A percentile compares a stretch with the other conserved stretches of the same genome.
Evolutionary conservation across 2,888 invertebrate genomes (phyloP).

Genomic region (Sesia apiformis): DNA sequence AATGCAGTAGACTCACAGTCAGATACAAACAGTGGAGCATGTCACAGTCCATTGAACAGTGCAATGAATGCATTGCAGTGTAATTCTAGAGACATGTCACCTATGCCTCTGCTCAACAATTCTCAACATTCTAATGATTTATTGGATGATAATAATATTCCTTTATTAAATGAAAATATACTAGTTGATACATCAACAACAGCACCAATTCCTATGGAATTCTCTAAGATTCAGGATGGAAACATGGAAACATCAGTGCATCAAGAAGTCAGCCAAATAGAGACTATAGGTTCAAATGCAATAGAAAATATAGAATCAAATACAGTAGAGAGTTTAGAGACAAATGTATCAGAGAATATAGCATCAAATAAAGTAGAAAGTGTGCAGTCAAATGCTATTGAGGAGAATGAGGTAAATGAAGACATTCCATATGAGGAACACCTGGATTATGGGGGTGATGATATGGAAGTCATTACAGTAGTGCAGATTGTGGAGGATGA

Average conservation of each 20-base stretch:
- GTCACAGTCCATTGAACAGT: constrained; percentile 34
- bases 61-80: constrained; percentile 20
- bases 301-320: no score
- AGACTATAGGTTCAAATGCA: no score
- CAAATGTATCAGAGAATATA: no score
- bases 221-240: no score
- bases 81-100: constrained; percentile 39
- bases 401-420: background rate
- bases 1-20: constrained; percentile 49
- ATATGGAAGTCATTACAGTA: constrained; percentile 67
- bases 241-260: no score
- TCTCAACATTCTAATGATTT: background rate
- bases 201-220: no score
- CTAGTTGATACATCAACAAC: background rate
- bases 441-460: constrained; percentile 49
- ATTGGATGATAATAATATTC: background rate
- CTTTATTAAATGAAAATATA: background rate
- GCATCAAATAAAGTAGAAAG: no score
- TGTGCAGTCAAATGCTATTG: no score
- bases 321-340: no score
- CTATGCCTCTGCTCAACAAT: constrained; percentile 15
- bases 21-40: constrained; percentile 41
- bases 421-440: constrained; percentile 40
- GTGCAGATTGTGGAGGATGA: constrained; percentile 70
- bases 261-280: no score